Evolutionary conservation across 2,888 invertebrate species (phyloP), one percentile per base, ranked within the genome.

Genomic region (Caprella mutica): DNA sequence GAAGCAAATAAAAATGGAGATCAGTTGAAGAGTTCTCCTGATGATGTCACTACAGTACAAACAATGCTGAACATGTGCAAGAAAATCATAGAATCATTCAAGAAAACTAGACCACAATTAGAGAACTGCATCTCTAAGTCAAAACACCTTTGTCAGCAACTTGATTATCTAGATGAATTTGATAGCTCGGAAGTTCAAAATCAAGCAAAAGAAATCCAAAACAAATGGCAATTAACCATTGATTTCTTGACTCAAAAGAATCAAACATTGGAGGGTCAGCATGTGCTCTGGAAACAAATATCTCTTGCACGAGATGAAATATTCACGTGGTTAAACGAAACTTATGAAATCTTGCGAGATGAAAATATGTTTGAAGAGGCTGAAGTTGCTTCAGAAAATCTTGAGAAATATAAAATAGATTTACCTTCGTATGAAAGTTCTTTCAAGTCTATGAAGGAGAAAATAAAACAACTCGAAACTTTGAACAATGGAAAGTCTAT

Each of bases 251-350:
- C 83, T 5, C 84, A 83, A 66, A 79, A 82, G 66, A 81, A 83
- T 23, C 87, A 89, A 71, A 82, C 82, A 54, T 80, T 85, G 51
- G 93, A 94, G 73, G 86, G 88, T 0, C 90, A 93, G 72, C 78
- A 85, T 0, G 83, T 87, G n/a, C 84, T 92, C 53, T 93, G 92
- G 91, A 85, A 88, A 68, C 90, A 92, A 71, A 85, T 94, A 33
- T 86, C 89, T 67, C 86, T 87, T 59, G 82, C 84, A 0, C 88
- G 87, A 70, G 84, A 84, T 65, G 88, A 88, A 70, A 76, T 93
- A 3, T 74, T 85, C 0, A 80, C 82, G 23, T 94, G 94, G 94
- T 71, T 92, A 5, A 81, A 81, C 59, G 84, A 86, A 70, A 90
- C 86, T 23, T 85, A 85, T 57, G 82, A 84, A 67, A 81, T 81